Evolutionary conservation across 2,113 vertebrate genomes (phyloP).

Genomic region (Boleophthalmus pectinirostris): DNA sequence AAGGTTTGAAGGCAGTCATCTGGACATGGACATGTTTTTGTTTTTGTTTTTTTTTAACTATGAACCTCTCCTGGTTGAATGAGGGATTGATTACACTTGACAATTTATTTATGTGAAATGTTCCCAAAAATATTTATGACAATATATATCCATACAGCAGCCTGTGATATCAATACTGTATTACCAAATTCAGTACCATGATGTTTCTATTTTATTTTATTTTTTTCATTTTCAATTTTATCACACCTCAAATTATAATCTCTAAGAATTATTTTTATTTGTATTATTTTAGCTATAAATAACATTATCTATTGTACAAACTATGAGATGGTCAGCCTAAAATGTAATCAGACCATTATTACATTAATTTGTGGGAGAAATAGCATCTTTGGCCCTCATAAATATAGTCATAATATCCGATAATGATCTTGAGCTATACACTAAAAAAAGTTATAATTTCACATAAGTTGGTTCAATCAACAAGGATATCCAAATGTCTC

Average conservation of each 20-base stretch:
- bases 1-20: too few relatives aligned
- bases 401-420: not conserved
- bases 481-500: too few relatives aligned
- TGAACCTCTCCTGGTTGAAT: too few relatives aligned
- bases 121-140: not conserved
- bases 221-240: too few relatives aligned
- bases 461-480: not conserved
- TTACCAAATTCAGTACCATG: not conserved
- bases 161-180: not conserved
- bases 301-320: not conserved
- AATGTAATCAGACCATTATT: not conserved
- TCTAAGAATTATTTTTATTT: not conserved
- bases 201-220: too few relatives aligned
- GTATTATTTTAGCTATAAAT: not conserved
- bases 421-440: not conserved
- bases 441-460: not conserved
- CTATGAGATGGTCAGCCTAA: not conserved
- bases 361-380: too few relatives aligned
- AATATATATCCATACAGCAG: not conserved
- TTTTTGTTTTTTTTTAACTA: too few relatives aligned
- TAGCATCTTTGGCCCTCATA: too few relatives aligned
- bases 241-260: too few relatives aligned
- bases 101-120: too few relatives aligned
- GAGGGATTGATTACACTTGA: too few relatives aligned
- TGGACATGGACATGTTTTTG: too few relatives aligned